Conservation (phyloP, 2,888 invertebrate genomes). For the Calameuta filiformis region DNA sequence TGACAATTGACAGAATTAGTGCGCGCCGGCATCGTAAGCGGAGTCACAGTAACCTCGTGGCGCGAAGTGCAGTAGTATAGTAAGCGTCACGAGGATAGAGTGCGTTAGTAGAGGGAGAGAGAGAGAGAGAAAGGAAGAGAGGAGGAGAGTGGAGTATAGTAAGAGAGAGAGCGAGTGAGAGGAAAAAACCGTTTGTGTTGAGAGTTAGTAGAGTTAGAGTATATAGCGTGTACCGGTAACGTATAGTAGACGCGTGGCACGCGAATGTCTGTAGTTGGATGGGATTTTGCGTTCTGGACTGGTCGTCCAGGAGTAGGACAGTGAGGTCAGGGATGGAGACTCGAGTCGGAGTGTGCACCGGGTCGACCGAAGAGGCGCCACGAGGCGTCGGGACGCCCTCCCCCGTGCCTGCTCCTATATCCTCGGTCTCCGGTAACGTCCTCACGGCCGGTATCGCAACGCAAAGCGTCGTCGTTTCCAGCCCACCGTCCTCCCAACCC, state of each 20-base stretch:
- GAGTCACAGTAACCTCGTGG: not conserved
- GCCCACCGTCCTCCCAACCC: constrained; percentile 19
- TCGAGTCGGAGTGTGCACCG: constrained; percentile 34
- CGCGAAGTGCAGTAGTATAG: not conserved
- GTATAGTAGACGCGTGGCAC: constrained; percentile 10
- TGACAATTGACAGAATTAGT: not conserved
- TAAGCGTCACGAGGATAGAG: not conserved
- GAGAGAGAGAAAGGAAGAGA: not conserved
- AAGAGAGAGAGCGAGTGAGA: not conserved
- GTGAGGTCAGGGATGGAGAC: constrained; percentile 42
- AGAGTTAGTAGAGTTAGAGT: not conserved
- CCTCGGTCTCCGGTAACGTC: constrained; percentile 9
- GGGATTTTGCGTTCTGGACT: constrained; percentile 31
- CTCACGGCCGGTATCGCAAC: constrained; percentile 13
- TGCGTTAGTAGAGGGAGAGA: not conserved
- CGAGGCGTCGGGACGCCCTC: constrained; percentile 55
- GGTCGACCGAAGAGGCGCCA: constrained; percentile 42
- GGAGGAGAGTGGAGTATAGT: not conserved
- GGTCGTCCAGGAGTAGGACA: constrained; percentile 18
- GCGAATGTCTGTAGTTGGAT: constrained; percentile 44
- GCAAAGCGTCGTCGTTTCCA: constrained; percentile 29
- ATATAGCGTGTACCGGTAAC: constrained; percentile 1
- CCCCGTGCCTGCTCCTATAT: constrained; percentile 35
- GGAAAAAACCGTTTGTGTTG: not conserved
- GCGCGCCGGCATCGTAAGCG: not conserved